Evolutionary conservation across 1,140 invertebrate genomes (phyloP).

Genomic region (Hyposmocoma kahamanoa): DNA sequence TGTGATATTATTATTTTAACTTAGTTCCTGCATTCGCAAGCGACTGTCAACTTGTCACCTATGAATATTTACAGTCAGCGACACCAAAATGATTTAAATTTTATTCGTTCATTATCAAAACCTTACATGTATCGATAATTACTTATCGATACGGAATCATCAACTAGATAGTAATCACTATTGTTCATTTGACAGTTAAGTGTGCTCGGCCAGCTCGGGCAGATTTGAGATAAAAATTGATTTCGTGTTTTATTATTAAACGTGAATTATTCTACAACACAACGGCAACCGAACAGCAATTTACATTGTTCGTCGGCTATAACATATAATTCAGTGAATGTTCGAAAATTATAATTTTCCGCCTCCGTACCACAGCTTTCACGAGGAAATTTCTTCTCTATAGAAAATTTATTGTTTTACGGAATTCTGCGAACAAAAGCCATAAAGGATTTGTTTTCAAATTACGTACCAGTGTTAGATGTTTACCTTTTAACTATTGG

Average conservation of each 20-base stretch:
- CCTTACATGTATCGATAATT: no score
- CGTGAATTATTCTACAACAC: constrained; percentile 12
- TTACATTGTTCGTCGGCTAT: constrained; percentile 10
- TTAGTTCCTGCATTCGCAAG: no score
- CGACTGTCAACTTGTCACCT: no score
- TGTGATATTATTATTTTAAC: no score
- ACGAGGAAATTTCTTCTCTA: constrained; percentile 29
- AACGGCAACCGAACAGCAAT: constrained; percentile 8
- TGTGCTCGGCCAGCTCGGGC: constrained; percentile 14
- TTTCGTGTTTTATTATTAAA: constrained; percentile 15
- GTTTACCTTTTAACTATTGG: constrained; percentile 27
- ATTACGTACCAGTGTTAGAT: constrained; percentile 29
- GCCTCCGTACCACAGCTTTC: constrained; percentile 22
- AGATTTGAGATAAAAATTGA: constrained; percentile 14
- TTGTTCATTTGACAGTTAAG: constrained; percentile 14
- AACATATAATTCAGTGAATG: constrained; percentile 12
- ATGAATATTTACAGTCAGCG: no score
- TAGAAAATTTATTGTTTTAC: constrained; percentile 22
- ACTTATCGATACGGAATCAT: no score
- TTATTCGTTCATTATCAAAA: no score
- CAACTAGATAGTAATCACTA: no score
- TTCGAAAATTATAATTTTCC: no score
- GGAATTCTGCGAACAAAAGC: constrained; percentile 21
- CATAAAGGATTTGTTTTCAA: constrained; percentile 37
- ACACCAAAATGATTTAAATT: no score